A percentile compares a stretch with the other conserved stretches of the same genome.
phyloP scores from a whole-genome alignment of 1,140 invertebrate species.

The Nebria ingens region DNA sequence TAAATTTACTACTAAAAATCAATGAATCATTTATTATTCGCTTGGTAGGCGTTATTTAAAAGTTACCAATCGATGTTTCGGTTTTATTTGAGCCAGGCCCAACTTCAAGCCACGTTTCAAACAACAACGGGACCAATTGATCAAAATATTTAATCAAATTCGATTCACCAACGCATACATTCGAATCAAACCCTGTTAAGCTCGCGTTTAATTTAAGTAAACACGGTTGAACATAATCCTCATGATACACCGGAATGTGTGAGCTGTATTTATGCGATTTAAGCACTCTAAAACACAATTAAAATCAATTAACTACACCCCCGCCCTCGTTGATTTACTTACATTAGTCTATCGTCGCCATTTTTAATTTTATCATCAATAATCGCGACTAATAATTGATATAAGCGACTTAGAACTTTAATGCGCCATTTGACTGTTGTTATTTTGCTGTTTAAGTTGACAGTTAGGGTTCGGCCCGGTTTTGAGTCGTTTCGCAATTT shows the following conservation, averaged over 20 bases:
- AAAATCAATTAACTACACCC: no score
- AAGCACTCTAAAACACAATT: neutral
- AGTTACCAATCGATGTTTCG: conserved; percentile 12
- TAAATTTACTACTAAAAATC: conserved; percentile 20
- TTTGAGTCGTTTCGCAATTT: conserved; percentile 49
- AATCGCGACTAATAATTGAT: conserved; percentile 45
- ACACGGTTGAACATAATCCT: no score
- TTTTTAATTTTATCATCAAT: conserved; percentile 25
- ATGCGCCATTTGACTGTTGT: conserved; percentile 63
- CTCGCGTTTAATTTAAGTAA: no score
- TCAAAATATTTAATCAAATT: conserved; percentile 39
- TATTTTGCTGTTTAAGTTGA: conserved; percentile 52
- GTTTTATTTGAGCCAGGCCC: conserved; percentile 34
- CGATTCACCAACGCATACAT: neutral
- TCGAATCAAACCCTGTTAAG: no score
- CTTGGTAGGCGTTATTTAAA: neutral
- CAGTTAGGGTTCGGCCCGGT: conserved; percentile 47
- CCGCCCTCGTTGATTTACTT: no score
- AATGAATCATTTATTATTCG: conserved; percentile 1
- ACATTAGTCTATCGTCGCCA: no score
- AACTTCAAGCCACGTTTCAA: conserved; percentile 64
- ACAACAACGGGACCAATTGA: conserved; percentile 54
- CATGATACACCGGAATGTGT: no score
- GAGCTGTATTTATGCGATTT: conserved; percentile 7
- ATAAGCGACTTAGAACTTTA: conserved; percentile 56